Conservation (phyloP, 2,797 vertebrate genomes). For the Sylvilagus floridanus region DNA sequence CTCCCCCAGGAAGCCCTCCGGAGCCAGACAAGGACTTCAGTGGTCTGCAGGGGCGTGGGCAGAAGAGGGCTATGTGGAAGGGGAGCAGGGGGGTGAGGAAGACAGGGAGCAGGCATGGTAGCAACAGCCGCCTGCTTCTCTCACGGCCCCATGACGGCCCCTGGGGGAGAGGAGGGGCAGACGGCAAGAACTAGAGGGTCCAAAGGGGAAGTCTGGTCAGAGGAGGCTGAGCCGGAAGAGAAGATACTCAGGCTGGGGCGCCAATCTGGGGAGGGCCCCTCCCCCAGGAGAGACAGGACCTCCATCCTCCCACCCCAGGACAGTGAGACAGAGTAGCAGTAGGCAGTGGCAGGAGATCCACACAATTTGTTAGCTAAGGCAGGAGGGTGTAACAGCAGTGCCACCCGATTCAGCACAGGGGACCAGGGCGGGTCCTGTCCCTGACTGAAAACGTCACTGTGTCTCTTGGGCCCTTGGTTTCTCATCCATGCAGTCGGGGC, state of each 20-base stretch:
- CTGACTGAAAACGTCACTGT: constrained; percentile 13
- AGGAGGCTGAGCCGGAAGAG: background rate
- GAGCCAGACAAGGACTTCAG: background rate
- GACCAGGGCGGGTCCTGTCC: background rate
- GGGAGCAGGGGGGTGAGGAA: too few species aligned
- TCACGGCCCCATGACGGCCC: background rate
- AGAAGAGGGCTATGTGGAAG: background rate
- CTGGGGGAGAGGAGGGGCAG: background rate
- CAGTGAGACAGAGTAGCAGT: background rate
- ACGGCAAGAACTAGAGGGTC: background rate
- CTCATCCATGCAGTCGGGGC: background rate
- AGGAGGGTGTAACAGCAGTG: background rate
- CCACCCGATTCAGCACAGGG: background rate
- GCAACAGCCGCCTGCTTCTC: too few species aligned
- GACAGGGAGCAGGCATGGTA: too few species aligned
- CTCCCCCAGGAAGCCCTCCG: background rate
- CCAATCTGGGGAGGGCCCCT: background rate
- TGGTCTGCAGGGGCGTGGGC: background rate
- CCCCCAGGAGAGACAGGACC: background rate
- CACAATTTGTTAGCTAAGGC: background rate
- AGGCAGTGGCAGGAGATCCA: accelerated
- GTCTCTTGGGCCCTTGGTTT: background rate
- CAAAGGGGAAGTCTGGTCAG: background rate
- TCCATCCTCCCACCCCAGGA: background rate
- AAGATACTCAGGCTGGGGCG: background rate